Conservation (phyloP, 2,113 vertebrate species). For the Lasiurus cinereus region DNA sequence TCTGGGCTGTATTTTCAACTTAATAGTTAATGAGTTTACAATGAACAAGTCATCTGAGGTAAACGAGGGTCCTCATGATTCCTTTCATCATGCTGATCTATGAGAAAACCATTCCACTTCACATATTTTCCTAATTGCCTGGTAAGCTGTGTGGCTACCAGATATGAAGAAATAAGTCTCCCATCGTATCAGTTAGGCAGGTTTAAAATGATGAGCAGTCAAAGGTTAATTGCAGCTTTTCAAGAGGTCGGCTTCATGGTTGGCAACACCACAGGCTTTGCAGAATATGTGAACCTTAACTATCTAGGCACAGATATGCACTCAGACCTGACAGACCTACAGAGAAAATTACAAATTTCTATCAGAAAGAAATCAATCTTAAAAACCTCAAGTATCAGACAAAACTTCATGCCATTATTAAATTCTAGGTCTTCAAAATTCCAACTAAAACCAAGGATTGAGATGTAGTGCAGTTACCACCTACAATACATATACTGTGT, state of each 20-base stretch:
- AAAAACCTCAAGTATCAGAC: neutral
- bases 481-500: neutral
- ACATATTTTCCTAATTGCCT: constrained; percentile 23
- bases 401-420: neutral
- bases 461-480: neutral
- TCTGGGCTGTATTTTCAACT: neutral
- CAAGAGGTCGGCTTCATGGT: neutral
- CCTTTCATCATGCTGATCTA: neutral
- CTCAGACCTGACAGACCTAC: neutral
- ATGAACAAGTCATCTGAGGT: neutral
- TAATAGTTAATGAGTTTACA: constrained; percentile 14
- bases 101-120: neutral
- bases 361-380: neutral
- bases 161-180: constrained; percentile 26
- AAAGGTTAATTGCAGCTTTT: constrained; percentile 41
- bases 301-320: neutral
- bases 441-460: constrained; percentile 6
- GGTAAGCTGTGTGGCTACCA: neutral
- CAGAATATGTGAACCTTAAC: neutral
- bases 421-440: constrained; percentile 47
- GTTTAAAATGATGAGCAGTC: neutral
- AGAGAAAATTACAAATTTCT: neutral
- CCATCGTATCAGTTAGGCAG: neutral
- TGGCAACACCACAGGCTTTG: neutral
- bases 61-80: neutral